Evolutionary conservation across 2,113 vertebrate genomes (phyloP).

Genomic region (Tyrannus savana): DNA sequence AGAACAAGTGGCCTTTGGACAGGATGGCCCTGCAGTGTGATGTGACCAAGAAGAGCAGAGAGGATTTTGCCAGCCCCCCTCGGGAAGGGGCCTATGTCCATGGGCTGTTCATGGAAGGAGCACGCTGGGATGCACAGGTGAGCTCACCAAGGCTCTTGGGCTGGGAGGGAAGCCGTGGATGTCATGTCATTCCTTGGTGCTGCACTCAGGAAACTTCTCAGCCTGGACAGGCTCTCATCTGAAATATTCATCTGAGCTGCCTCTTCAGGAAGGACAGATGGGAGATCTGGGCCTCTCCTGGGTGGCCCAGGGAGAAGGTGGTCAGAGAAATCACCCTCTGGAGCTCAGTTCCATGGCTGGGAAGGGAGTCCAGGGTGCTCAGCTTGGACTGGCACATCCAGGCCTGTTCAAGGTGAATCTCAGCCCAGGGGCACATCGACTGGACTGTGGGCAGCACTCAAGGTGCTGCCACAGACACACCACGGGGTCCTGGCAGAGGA

Average conservation of each 20-base stretch:
- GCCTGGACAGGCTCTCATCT: not conserved
- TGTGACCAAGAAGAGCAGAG: conserved; percentile 88
- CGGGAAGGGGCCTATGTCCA: conserved; percentile 90
- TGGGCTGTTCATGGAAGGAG: conserved; percentile 93
- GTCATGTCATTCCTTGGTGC: not conserved
- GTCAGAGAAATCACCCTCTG: not conserved
- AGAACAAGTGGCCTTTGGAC: conserved; percentile 93
- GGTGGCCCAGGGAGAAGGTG: not conserved
- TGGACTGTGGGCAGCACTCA: not conserved
- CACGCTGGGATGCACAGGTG: conserved; percentile 92
- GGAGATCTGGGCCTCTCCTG: not conserved
- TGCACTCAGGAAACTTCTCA: not conserved
- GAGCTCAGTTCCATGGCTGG: not conserved
- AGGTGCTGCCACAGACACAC: not conserved
- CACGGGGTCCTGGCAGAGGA: too few species aligned
- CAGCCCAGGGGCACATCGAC: not conserved
- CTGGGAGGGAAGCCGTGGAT: not conserved
- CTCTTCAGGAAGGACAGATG: not conserved
- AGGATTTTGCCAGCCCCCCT: conserved; percentile 85
- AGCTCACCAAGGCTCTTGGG: not conserved
- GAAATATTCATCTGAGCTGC: not conserved
- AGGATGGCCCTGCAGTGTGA: conserved; percentile 91
- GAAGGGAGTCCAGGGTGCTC: not conserved
- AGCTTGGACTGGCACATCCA: too few species aligned
- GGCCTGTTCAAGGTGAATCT: not conserved